Evolutionary conservation across 2,113 vertebrate genomes (phyloP).

Genomic region (Lutjanus erythropterus): DNA sequence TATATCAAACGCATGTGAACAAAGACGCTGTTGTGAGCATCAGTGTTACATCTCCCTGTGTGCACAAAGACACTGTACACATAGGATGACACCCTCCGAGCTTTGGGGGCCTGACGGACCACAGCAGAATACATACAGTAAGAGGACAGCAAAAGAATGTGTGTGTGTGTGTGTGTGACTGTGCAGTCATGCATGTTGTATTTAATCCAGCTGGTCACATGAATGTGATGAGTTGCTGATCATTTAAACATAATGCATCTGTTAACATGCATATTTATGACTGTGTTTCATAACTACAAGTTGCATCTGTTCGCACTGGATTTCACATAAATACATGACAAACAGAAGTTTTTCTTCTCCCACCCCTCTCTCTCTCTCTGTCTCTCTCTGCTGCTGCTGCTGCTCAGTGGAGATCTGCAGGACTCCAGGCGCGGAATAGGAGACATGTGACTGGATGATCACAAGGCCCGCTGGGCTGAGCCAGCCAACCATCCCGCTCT

Average conservation of each 20-base stretch:
- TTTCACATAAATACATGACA: conserved; percentile 30
- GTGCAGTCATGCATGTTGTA: conserved; percentile 51
- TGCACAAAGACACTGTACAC: neutral
- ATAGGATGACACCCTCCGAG: conserved; percentile 57
- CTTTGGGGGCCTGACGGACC: conserved; percentile 69
- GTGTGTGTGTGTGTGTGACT: conserved; percentile 24
- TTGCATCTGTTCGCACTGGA: conserved; percentile 16
- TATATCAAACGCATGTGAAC: neutral
- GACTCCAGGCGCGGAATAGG: conserved; percentile 48
- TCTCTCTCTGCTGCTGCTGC: conserved; percentile 21
- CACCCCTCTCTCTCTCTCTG: neutral
- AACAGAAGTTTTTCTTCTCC: conserved; percentile 13
- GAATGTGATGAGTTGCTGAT: conserved; percentile 21
- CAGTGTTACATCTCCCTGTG: neutral
- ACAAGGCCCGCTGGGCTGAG: conserved; percentile 56
- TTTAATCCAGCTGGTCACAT: conserved; percentile 64
- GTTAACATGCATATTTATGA: conserved; percentile 37
- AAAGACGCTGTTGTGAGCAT: neutral
- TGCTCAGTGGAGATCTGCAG: conserved; percentile 36
- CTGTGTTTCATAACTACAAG: neutral
- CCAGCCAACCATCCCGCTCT: conserved; percentile 45
- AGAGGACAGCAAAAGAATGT: conserved; percentile 22
- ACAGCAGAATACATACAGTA: conserved; percentile 32
- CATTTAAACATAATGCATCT: conserved; percentile 38
- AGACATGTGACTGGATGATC: conserved; percentile 80